These are phyloP conservation scores for Spermophilus dauricus DNA, from an alignment of 2,113 vertebrate genomes.

Conservation along the genomic window DNA sequence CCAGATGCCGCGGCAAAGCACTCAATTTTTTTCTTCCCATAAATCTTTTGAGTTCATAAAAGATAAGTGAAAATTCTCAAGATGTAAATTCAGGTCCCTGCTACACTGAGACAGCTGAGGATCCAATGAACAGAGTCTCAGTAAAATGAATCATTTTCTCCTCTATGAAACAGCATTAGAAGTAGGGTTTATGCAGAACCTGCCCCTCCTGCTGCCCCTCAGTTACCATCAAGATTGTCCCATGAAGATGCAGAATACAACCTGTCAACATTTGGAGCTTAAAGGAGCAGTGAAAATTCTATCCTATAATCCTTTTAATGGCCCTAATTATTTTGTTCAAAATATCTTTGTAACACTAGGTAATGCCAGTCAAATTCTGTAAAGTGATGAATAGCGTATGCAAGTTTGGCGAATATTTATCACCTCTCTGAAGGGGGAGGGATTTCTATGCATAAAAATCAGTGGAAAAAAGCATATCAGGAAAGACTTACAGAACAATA, in stretches of 20 bases:
- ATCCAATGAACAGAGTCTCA: not conserved
- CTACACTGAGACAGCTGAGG: not conserved
- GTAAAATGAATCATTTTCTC: not conserved
- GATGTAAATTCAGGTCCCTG: not conserved
- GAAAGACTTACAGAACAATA: not conserved
- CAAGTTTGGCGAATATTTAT: not conserved
- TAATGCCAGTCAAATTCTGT: not conserved
- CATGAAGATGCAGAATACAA: not conserved
- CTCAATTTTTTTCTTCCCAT: not conserved
- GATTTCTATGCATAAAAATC: not conserved
- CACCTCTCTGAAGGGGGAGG: not conserved
- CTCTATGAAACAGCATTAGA: no score
- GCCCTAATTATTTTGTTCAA: not conserved
- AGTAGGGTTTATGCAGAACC: not conserved
- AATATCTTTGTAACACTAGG: not conserved
- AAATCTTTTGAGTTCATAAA: not conserved
- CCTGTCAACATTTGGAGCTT: not conserved
- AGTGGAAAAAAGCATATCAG: not conserved
- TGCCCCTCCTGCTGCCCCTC: rapidly evolving
- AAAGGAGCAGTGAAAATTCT: not conserved
- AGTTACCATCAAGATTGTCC: not conserved
- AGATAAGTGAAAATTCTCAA: not conserved
- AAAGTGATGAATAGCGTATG: not conserved
- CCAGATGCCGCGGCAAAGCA: not conserved
- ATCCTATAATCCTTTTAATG: not conserved